A percentile compares a stretch with the other conserved stretches of the same genome.
Evolutionary conservation across 2,888 invertebrate species (phyloP).

Genomic region (Campaea margaritaria): DNA sequence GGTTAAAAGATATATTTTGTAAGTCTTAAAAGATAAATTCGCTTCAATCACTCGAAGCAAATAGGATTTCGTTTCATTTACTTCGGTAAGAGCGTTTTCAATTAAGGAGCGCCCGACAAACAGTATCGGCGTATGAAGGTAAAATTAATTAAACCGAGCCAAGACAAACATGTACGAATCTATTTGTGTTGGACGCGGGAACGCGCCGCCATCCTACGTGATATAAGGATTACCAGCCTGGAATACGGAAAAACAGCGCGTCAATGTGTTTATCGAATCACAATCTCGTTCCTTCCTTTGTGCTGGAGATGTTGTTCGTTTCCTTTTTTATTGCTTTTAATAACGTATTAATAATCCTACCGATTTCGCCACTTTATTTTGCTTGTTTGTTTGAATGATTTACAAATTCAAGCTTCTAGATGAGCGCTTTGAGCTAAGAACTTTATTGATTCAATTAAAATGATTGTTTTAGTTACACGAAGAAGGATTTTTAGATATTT

Average conservation of each 20-base stretch:
- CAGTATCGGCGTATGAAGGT: conserved; percentile 85
- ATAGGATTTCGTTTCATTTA: conserved; percentile 84
- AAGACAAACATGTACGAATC: conserved; percentile 83
- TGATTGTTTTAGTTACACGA: background rate
- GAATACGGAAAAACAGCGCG: conserved; percentile 45
- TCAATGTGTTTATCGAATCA: conserved; percentile 37
- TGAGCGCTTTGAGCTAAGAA: background rate
- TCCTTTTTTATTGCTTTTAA: conserved; percentile 6
- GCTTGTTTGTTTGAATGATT: background rate
- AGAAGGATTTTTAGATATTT: background rate
- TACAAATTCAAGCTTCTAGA: background rate
- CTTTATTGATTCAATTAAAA: background rate
- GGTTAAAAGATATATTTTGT: conserved; percentile 77
- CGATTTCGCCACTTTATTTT: background rate
- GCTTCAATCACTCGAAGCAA: conserved; percentile 82
- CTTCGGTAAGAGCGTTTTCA: conserved; percentile 82
- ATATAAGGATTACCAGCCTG: conserved; percentile 52
- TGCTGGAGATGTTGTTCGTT: conserved; percentile 5
- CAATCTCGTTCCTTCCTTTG: conserved; percentile 26
- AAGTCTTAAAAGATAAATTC: conserved; percentile 83
- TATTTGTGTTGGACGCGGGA: conserved; percentile 77
- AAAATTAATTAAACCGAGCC: conserved; percentile 83
- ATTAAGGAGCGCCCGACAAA: conserved; percentile 82
- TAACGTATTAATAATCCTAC: conserved; percentile 3
- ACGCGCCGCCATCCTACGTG: conserved; percentile 46